Conservation (phyloP, 2,888 invertebrate genomes). For the Rotaria socialis region DNA sequence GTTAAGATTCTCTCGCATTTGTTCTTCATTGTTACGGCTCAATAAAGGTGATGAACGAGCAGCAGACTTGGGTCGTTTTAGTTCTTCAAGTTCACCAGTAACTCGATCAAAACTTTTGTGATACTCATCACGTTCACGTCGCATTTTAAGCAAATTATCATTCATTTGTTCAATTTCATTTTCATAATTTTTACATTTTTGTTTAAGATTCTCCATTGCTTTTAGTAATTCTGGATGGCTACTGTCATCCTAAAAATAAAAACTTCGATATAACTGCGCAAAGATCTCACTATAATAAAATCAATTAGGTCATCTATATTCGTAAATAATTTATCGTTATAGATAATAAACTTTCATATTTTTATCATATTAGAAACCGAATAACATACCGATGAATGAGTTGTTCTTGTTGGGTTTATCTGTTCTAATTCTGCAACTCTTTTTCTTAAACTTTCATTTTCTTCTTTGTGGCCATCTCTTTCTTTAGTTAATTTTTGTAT, state of each 20-base stretch:
- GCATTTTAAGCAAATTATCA: background rate
- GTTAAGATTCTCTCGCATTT: too few species aligned
- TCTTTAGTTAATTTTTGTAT: slow-evolving; percentile 27
- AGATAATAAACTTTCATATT: too few species aligned
- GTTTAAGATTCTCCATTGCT: background rate
- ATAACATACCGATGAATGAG: background rate
- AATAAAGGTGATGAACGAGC: background rate
- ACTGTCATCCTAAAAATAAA: background rate
- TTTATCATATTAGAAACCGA: background rate
- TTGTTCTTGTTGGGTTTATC: background rate
- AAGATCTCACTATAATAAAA: too few species aligned
- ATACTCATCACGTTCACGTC: background rate
- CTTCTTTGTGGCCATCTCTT: background rate
- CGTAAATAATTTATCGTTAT: too few species aligned
- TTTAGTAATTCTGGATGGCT: background rate
- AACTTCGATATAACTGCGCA: background rate
- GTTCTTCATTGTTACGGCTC: background rate
- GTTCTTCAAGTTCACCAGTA: background rate
- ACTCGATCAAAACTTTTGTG: background rate
- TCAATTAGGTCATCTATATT: too few species aligned
- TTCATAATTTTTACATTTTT: background rate
- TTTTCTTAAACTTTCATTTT: background rate
- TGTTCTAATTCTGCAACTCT: background rate
- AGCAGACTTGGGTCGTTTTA: too few species aligned
- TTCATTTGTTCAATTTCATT: background rate